Conservation (phyloP, 2,113 vertebrate species). For the Saguinus imperator region DNA sequence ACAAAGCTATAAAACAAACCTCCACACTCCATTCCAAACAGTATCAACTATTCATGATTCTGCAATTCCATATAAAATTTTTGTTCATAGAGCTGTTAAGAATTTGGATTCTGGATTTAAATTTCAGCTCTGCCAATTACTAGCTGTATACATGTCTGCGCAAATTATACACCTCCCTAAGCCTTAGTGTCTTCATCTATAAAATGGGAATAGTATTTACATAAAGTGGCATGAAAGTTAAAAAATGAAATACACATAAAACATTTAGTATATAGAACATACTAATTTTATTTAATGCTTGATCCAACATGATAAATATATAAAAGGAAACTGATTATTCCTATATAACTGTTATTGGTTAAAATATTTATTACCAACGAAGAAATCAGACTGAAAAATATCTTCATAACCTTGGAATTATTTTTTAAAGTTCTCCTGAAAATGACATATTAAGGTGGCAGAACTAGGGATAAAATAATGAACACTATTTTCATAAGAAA, state of each 20-base stretch:
- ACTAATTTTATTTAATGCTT: not conserved
- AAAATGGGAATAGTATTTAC: not conserved
- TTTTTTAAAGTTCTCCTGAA: slow-evolving; percentile 35
- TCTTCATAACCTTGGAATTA: not conserved
- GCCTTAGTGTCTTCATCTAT: not conserved
- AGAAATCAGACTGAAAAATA: slow-evolving; percentile 36
- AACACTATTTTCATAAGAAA: not conserved
- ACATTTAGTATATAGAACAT: not conserved
- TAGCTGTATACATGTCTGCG: not conserved
- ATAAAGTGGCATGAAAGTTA: not conserved
- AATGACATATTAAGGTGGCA: not conserved
- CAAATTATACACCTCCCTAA: not conserved
- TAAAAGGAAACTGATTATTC: not conserved
- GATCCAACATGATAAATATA: not conserved
- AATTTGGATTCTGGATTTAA: slow-evolving; percentile 12
- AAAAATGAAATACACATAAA: not conserved
- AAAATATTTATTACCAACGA: slow-evolving; percentile 42
- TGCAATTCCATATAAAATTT: not conserved
- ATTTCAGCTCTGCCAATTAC: not conserved
- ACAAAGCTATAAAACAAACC: not conserved
- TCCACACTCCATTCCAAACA: not conserved
- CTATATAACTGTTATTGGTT: not conserved
- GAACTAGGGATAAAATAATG: not conserved
- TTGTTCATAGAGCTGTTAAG: not conserved
- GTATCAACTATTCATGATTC: not conserved